Base-by-base conservation (phyloP, 2,113 vertebrate genomes). In the Tursiops truncatus region DNA sequence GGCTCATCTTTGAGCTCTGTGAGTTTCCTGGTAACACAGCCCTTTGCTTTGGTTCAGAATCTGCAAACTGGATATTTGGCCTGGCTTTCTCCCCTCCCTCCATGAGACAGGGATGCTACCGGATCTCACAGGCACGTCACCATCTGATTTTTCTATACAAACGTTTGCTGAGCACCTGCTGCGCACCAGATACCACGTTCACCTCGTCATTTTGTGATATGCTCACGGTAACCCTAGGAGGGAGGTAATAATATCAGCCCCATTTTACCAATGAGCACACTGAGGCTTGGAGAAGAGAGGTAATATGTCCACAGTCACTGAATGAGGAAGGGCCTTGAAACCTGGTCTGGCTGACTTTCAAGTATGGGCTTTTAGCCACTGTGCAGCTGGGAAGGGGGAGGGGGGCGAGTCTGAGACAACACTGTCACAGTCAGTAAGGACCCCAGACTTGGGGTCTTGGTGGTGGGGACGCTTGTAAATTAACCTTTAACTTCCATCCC, bases 121-220 rank as follows among this genome's bases (percentile, higher is more conserved):
- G 38, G 36, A 38, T 18, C 86, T 47, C 18, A 7, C 6, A 38
- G 62, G 11, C 5, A 0, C 0, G 12, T 25, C 56, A 13, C 25
- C 0, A 0, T 36, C 80, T 13, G 36, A 5, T 2, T 41, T 74
- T 23, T 63, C 89, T 83, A 3, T 2, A 15, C 28, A 33, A 6
- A 76, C 1, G 2, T 28, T 67, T 79, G 53, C 93, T 79, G 67
- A 81, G 18, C 7, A 11, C 62, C 3, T 17, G 12, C 44, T 21
- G 23, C 5, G 31, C 0, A 0, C 18, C 17, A 9, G 79, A 31
- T 2, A 4, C 36, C 1, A 7, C 2, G 18, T 31, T 44, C 4
- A 4, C 14, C 14, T n/a, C 2, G 7, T 8, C 38, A 23, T 15
- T 71, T n/a, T 38, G 2, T 5, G 92, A 33, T 15, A 3, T 0